Evolutionary conservation across 1,140 invertebrate genomes (phyloP).

Genomic region (Lasioglossum baleicum): DNA sequence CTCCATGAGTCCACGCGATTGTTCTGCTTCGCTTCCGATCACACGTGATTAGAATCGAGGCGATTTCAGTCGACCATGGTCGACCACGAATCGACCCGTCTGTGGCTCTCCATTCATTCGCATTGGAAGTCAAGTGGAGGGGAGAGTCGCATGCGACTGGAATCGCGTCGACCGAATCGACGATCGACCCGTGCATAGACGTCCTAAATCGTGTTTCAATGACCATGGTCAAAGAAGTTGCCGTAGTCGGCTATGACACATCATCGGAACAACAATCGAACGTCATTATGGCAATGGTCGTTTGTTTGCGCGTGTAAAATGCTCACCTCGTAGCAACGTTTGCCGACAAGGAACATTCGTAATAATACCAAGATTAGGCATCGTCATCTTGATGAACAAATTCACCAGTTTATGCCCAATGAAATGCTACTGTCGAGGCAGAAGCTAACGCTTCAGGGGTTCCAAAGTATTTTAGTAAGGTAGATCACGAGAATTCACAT

Average conservation of each 20-base stretch:
- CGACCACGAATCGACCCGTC: too few species aligned
- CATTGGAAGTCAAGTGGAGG: too few species aligned
- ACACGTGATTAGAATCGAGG: too few species aligned
- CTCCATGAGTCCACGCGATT: too few species aligned
- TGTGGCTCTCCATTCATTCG: too few species aligned
- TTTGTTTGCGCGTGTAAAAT: constrained; percentile 59
- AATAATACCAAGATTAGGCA: constrained; percentile 29
- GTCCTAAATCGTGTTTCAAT: background rate
- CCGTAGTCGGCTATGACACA: constrained; percentile 18
- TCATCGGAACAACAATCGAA: constrained; percentile 50
- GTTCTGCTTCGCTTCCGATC: too few species aligned
- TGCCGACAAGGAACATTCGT: constrained; percentile 16
- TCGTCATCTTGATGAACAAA: constrained; percentile 61
- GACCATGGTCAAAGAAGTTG: background rate
- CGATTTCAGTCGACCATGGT: too few species aligned
- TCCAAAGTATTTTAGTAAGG: constrained; percentile 60
- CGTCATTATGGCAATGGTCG: constrained; percentile 46
- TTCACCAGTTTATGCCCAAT: constrained; percentile 63
- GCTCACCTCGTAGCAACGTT: constrained; percentile 52
- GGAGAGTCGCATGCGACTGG: too few species aligned
- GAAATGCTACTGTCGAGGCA: constrained; percentile 70
- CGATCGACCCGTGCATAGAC: too few species aligned
- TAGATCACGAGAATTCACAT: constrained; percentile 17
- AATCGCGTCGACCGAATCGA: too few species aligned
- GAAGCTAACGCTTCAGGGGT: constrained; percentile 44